Evolutionary conservation across 2,888 invertebrate genomes (phyloP).

Genomic region (Micoletzkya japonica): DNA sequence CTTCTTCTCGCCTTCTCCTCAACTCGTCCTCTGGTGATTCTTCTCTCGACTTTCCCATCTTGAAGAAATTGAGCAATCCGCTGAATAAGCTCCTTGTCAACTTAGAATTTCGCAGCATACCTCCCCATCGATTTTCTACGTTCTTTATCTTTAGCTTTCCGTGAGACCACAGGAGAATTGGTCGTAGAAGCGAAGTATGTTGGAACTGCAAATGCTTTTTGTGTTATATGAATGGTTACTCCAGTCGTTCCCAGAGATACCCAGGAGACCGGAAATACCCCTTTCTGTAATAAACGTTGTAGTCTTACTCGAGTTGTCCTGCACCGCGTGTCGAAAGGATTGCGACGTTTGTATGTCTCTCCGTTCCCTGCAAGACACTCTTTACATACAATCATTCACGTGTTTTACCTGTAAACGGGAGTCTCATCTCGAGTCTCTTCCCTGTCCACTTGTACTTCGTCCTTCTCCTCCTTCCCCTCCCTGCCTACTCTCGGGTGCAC

Average conservation of each 20-base stretch:
- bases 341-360: slow-evolving; percentile 1
- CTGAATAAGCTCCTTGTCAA: no score
- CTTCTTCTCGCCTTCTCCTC: slow-evolving; percentile 27
- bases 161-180: slow-evolving; percentile 9
- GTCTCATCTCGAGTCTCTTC: no score
- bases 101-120: no score
- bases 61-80: slow-evolving; percentile 45
- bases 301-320: neutral
- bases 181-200: slow-evolving; percentile 10
- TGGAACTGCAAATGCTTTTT: neutral
- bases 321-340: slow-evolving; percentile 16
- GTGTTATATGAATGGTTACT: neutral
- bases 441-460: no score
- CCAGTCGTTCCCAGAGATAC: no score
- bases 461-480: slow-evolving; percentile 30
- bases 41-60: slow-evolving; percentile 47
- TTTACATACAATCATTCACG: no score
- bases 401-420: no score
- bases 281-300: neutral
- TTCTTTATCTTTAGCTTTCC: slow-evolving; percentile 22
- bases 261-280: no score
- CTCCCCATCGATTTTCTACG: slow-evolving; percentile 30
- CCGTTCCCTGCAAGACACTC: neutral
- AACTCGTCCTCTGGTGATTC: slow-evolving; percentile 39
- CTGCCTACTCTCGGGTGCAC: slow-evolving; percentile 30